Conservation (phyloP, 2,888 invertebrate genomes). For the Ischnus inquisitorius region DNA sequence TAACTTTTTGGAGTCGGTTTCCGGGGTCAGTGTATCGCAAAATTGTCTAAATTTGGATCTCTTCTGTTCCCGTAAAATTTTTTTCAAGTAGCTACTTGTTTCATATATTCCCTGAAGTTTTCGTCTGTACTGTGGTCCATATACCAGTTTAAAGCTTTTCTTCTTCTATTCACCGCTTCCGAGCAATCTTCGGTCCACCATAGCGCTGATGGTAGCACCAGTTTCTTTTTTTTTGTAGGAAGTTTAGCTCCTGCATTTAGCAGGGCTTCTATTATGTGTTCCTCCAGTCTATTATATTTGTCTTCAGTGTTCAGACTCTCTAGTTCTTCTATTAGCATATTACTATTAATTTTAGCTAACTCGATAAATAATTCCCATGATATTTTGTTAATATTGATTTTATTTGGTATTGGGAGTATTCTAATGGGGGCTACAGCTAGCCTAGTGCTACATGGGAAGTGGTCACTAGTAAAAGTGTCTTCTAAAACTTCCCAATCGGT, state of each 20-base stretch:
- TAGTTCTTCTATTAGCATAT: not conserved
- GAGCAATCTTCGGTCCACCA: conserved; percentile 13
- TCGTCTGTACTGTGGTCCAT: not conserved
- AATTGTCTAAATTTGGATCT: not conserved
- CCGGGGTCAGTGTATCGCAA: not conserved
- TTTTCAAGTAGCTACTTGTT: not conserved
- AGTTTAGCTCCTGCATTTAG: not conserved
- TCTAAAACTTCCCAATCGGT: not conserved
- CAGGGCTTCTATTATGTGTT: not conserved
- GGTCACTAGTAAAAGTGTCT: not conserved
- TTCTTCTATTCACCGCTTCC: not conserved
- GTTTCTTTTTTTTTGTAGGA: not conserved
- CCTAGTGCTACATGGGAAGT: conserved; percentile 4
- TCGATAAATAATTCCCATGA: not conserved
- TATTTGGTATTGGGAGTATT: not conserved
- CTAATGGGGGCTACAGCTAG: not conserved
- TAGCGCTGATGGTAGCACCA: not conserved
- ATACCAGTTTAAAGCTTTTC: not conserved
- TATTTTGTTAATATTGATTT: not conserved
- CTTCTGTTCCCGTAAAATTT: not conserved
- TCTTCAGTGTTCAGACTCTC: not conserved
- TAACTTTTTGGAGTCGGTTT: not conserved
- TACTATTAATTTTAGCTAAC: not conserved
- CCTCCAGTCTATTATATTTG: not conserved
- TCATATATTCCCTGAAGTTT: conserved; percentile 2